Conservation (phyloP, 64 coral and sea anemone species). For the Stichodactyla mertensii region DNA sequence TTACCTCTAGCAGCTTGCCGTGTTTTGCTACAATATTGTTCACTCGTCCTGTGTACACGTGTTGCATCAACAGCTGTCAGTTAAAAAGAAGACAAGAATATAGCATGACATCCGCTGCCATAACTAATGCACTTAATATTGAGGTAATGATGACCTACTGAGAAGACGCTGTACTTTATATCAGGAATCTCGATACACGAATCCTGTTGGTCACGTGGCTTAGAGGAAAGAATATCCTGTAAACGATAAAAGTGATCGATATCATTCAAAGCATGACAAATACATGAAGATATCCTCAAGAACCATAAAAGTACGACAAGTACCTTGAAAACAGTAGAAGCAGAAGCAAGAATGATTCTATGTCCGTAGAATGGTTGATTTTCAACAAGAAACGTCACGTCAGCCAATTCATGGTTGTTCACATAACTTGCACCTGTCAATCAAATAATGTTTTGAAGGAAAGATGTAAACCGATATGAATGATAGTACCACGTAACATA, state of each 20-base stretch:
- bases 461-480: no score
- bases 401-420: constrained; percentile 81
- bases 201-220: constrained; percentile 14
- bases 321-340: constrained; percentile 75
- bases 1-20: constrained; percentile 54
- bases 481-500: no score
- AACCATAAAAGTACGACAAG: not conserved
- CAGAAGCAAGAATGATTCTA: constrained; percentile 78
- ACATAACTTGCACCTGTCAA: constrained; percentile 74
- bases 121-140: not conserved
- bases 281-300: no score
- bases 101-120: no score
- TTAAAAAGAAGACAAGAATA: not conserved
- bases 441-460: not conserved
- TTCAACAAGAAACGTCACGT: constrained; percentile 70
- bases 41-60: constrained; percentile 67
- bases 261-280: not conserved
- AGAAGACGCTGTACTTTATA: constrained; percentile 84
- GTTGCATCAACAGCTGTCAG: constrained; percentile 62
- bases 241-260: not conserved
- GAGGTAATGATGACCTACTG: constrained; percentile 18
- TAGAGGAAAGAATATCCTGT: constrained; percentile 1
- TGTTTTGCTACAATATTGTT: constrained; percentile 38
- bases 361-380: constrained; percentile 76
- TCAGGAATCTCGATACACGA: constrained; percentile 70